These are phyloP conservation scores for Caenorhabditis sp. DNA, from an alignment of 2,888 invertebrate genomes.

Conservation along the genomic window DNA sequence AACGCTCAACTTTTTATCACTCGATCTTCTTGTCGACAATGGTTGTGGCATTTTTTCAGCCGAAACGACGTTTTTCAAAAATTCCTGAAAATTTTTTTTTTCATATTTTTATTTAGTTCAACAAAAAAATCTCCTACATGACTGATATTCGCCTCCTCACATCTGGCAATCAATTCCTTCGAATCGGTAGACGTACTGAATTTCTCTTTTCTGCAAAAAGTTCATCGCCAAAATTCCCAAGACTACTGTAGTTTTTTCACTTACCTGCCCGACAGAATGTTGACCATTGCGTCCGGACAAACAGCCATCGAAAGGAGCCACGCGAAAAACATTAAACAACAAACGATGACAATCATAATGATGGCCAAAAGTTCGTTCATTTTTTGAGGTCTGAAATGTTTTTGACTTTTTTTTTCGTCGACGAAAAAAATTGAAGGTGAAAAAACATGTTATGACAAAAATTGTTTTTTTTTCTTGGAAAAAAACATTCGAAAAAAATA, in stretches of 20 bases:
- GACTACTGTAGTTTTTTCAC: not conserved
- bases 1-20: constrained; percentile 65
- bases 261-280: constrained; percentile 53
- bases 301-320: constrained; percentile 69
- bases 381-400: constrained; percentile 8
- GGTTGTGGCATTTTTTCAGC: constrained; percentile 35
- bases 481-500: not conserved
- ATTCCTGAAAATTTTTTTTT: constrained; percentile 23
- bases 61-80: constrained; percentile 35
- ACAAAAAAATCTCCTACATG: constrained; percentile 28
- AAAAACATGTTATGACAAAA: not conserved
- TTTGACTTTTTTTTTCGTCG: not conserved
- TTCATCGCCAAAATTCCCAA: too few species aligned
- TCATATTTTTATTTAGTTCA: too few species aligned
- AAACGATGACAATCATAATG: constrained; percentile 63
- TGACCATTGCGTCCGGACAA: constrained; percentile 66
- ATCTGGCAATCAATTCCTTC: constrained; percentile 55
- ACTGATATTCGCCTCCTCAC: constrained; percentile 46
- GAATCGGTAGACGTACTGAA: constrained; percentile 55
- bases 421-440: not conserved
- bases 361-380: constrained; percentile 68
- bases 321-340: constrained; percentile 65
- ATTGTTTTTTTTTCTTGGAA: not conserved
- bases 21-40: constrained; percentile 32
- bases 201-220: constrained; percentile 25